Conservation (phyloP, 2,888 invertebrate genomes). For the Mesorhabditis spiculigera region DNA sequence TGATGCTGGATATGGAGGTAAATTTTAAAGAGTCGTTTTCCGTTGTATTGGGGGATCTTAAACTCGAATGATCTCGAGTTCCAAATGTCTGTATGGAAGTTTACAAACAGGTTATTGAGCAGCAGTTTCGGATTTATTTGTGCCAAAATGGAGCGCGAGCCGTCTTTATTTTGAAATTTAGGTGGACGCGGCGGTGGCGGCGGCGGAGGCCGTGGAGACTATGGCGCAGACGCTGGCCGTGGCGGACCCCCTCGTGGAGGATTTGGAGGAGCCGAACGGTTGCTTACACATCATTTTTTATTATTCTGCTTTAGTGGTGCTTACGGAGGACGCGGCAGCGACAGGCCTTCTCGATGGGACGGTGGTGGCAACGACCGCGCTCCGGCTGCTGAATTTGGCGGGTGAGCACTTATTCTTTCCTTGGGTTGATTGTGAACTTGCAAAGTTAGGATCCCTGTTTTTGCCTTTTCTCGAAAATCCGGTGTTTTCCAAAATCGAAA, state of each 20-base stretch:
- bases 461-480: no score
- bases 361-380: conserved; percentile 12
- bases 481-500: no score
- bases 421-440: background rate
- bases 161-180: background rate
- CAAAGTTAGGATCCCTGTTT: no score
- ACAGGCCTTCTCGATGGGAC: conserved; percentile 5
- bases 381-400: conserved; percentile 10
- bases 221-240: conserved; percentile 12
- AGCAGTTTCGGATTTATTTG: no score
- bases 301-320: background rate
- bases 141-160: no score
- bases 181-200: conserved; percentile 15
- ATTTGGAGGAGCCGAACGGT: conserved; percentile 7
- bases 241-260: conserved; percentile 9
- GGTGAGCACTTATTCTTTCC: conserved; percentile 10
- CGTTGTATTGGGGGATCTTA: background rate
- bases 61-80: background rate
- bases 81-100: no score
- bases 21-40: conserved; percentile 7
- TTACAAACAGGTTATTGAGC: no score
- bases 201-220: conserved; percentile 18
- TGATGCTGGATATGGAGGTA: conserved; percentile 15
- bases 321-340: conserved; percentile 16
- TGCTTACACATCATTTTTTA: background rate